Evolutionary conservation across 1,140 invertebrate genomes (phyloP).

Genomic region (Eumaeus atala): DNA sequence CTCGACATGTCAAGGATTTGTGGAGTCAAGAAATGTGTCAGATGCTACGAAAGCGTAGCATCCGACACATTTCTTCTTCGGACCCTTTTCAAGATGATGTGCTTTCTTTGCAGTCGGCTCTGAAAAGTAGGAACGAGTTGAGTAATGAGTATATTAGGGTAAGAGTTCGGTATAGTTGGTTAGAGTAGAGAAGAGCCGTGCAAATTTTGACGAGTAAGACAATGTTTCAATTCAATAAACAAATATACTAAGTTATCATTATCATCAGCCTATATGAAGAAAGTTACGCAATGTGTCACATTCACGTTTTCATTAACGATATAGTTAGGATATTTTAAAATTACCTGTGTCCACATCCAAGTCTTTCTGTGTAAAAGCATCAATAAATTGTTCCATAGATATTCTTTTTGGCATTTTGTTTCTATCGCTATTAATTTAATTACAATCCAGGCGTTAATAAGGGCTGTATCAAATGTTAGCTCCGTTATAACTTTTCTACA

Average conservation of each 20-base stretch:
- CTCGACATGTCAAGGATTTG: no score
- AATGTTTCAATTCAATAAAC: conserved; percentile 14
- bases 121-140: no score
- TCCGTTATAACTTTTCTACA: conserved; percentile 14
- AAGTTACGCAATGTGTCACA: conserved; percentile 13
- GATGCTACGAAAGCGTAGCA: no score
- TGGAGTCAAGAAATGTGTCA: no score
- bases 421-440: conserved; percentile 18
- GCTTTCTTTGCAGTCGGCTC: no score
- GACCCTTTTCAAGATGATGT: no score
- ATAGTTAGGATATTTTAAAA: conserved; percentile 21
- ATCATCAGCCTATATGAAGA: conserved; percentile 14
- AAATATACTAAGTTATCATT: conserved; percentile 1
- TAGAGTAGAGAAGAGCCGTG: conserved; percentile 8
- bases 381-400: conserved; percentile 17
- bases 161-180: conserved; percentile 9
- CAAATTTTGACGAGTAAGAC: background rate
- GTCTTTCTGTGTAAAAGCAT: conserved; percentile 12
- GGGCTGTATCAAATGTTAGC: conserved; percentile 16
- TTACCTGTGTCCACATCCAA: background rate
- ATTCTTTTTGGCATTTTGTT: conserved; percentile 13
- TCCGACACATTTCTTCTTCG: no score
- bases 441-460: conserved; percentile 19
- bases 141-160: conserved; percentile 4
- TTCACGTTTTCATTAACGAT: conserved; percentile 15